Conservation (phyloP, 92 coral and sea anemone genomes). For the Zoanthus sociatus region DNA sequence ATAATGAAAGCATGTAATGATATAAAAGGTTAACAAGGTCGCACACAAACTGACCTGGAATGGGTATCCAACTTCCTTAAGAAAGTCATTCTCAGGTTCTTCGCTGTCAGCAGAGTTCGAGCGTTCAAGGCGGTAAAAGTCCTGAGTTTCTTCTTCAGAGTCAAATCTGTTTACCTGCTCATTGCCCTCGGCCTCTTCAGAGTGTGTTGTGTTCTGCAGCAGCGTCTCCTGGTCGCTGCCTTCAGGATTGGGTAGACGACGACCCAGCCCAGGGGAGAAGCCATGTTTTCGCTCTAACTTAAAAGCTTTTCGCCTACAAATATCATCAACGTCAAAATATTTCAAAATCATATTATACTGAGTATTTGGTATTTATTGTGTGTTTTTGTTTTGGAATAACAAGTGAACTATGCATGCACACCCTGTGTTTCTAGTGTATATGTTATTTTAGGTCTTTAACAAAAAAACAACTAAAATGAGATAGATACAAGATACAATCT, state of each 20-base stretch:
- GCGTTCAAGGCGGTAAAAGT: slow-evolving; percentile 88
- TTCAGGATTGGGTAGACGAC: slow-evolving; percentile 86
- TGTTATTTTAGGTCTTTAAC: too few species aligned
- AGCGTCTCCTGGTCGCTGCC: slow-evolving; percentile 82
- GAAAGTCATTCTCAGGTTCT: slow-evolving; percentile 37
- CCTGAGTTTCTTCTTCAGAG: slow-evolving; percentile 81
- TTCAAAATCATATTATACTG: too few species aligned
- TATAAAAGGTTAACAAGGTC: background rate
- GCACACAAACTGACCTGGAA: slow-evolving; percentile 20
- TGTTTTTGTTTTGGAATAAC: too few species aligned
- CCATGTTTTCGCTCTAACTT: slow-evolving; percentile 70
- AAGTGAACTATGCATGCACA: too few species aligned
- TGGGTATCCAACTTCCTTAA: slow-evolving; percentile 42
- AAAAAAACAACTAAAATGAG: too few species aligned
- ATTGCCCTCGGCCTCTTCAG: slow-evolving; percentile 50
- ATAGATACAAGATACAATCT: too few species aligned
- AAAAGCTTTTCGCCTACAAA: slow-evolving; percentile 59
- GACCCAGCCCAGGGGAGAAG: slow-evolving; percentile 79
- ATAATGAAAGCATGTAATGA: background rate
- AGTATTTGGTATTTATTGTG: too few species aligned
- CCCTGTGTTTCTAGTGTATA: too few species aligned
- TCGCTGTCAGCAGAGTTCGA: slow-evolving; percentile 63
- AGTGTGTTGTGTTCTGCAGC: slow-evolving; percentile 61
- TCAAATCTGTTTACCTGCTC: slow-evolving; percentile 31
- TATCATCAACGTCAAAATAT: background rate